phyloP scores from a whole-genome alignment of 2,797 vertebrate species.

The Sarcoramphus papa region DNA sequence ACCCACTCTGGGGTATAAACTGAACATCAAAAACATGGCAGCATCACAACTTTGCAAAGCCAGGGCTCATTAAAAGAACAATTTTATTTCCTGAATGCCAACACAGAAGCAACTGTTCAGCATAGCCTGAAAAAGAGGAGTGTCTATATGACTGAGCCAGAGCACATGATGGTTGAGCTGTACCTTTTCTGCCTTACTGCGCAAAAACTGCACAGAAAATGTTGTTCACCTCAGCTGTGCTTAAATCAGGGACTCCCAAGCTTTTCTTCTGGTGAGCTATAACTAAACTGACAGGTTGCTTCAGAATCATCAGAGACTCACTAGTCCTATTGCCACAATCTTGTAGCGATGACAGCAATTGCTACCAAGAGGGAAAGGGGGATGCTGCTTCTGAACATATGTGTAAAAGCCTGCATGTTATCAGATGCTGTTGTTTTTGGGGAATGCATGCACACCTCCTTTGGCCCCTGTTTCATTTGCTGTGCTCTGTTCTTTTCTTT shows the following conservation, averaged over 20 bases:
- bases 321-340: not conserved
- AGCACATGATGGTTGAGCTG: not conserved
- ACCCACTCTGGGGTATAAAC: not conserved
- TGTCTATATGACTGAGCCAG: not conserved
- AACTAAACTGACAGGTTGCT: not conserved
- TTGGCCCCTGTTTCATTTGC: not conserved
- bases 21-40: not conserved
- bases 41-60: not conserved
- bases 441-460: not conserved
- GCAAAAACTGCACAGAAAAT: not conserved
- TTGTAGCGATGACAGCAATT: not conserved
- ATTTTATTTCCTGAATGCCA: not conserved
- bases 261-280: not conserved
- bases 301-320: not conserved
- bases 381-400: not conserved
- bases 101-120: not conserved
- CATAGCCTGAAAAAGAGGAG: not conserved
- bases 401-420: not conserved
- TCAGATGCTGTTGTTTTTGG: not conserved
- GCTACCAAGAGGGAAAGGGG: not conserved
- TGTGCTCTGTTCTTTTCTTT: not conserved
- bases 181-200: not conserved
- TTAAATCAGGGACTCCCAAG: not conserved
- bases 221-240: not conserved
- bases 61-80: not conserved